Evolutionary conservation across 64 coral and sea anemone species (phyloP), one percentile per base, ranked within the genome.

Genomic region (Orbicella faveolata): DNA sequence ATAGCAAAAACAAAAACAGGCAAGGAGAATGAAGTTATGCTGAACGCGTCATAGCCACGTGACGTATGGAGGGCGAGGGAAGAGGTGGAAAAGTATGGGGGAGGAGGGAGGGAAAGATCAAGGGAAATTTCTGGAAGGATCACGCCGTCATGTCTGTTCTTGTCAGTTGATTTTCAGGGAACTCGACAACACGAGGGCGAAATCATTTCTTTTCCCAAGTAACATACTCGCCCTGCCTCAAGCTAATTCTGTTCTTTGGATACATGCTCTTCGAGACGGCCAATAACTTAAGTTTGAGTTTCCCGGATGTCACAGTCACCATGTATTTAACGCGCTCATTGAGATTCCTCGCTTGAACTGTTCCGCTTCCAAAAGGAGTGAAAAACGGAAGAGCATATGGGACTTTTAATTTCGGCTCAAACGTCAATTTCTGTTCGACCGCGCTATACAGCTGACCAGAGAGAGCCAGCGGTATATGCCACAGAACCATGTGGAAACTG

Each of bases 381-480:
- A 97, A 97, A 78, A 97, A 91, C 13, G 95, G 95, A 15, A 97
- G 76, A n/a, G 80, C 41, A 91, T 97, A 97, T 25, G 95, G 95
- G 69, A 91, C 88, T 20, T 83, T 72, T 53, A 97, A 61, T 91
- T 67, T 97, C 16, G 95, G 95, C 12, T 87, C 61, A 79, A 97
- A 97, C 0, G 52, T 74, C 35, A 97, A 54, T 61, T 19, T 65
- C 83, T 92, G 68, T 57, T 93, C 67, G n/a, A 94, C 65, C 16
- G 90, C 90, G 12, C 88, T 90, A 73, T 94, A 97, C 95, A 16
- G 92, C 95, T 97, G 95, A 84, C 95, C 95, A 63, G 95, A 97
- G 54, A 97, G 89, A 20, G 95, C 88, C 41, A 97, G 82, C 3
- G 95, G 95, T 55, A 97, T 97, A 52, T 97, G 95, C 95, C 95